Base-by-base conservation (phyloP, 2,113 vertebrate genomes). In the Perccottus glenii region DNA sequence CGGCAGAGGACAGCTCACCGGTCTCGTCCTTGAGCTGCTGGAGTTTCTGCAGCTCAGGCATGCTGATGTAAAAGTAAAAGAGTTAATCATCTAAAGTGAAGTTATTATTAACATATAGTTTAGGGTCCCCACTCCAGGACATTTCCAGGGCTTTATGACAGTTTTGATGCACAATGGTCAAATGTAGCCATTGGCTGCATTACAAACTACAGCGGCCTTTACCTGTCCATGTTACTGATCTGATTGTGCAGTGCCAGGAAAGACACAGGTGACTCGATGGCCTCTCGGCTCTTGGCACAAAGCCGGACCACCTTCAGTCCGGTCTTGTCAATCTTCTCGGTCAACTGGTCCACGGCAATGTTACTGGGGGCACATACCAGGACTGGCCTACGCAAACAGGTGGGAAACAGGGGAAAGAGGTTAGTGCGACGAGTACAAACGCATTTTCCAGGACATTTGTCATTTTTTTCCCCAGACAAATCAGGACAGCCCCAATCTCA, bases 161-260 rank as follows among this genome's bases (percentile, higher is more conserved):
- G 19, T 27, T 27, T 27, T 27, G 19, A 27, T 27, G 19, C 19
- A 27, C 19, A 27, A 27, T 27, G 19, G n/a, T n/a, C n/a, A n/a
- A n/a, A 27, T 27, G 19, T 27, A 27, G 19, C 19, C 19, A 27
- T 27, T 27, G 19, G 3, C 19, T 27, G 19, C 19, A 27, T 27
- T 27, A 27, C 19, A 27, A 27, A 27, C 19, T 27, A 2, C 19
- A 27, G 19, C 19, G 19, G 19, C 19, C 19, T 27, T 27, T 51
- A 99, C 98, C 98, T 99, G 82, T 99, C 98, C 97, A 99, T 99
- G 88, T 99, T 99, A 75, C 98, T 93, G 87, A 99, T 99, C 92
- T 99, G 98, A 81, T 99, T 99, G 84, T 99, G 98, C 77, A 99
- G 81, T 0, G 98, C 98, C 85, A 99, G 80, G 90, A 99, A 99